These are phyloP conservation scores for Tiphia femorata DNA, from an alignment of 2,888 invertebrate genomes.

Conservation along the genomic window DNA sequence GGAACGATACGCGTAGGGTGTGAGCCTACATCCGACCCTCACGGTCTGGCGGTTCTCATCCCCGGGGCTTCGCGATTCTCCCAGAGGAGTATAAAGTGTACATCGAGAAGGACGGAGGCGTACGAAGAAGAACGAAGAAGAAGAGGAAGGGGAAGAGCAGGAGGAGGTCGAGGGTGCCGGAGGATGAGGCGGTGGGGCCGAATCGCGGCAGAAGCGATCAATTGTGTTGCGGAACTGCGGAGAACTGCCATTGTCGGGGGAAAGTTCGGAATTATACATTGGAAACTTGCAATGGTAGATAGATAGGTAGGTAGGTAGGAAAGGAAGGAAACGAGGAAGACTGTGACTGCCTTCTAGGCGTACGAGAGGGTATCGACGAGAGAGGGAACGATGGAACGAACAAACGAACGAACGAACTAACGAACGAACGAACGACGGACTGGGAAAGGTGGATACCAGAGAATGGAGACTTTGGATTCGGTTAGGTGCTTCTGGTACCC, in stretches of 20 bases:
- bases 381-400: constrained; percentile 22
- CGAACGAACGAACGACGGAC: constrained; percentile 33
- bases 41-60: too few species aligned
- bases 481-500: constrained; percentile 37
- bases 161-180: background rate
- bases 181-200: constrained; percentile 22
- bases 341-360: too few species aligned
- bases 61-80: too few species aligned
- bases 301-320: constrained; percentile 39
- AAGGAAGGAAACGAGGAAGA: constrained; percentile 21
- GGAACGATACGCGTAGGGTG: too few species aligned
- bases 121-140: background rate
- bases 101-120: background rate
- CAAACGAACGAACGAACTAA: constrained; percentile 22
- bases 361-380: constrained; percentile 22
- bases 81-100: background rate
- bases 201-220: constrained; percentile 55
- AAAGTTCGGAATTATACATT: constrained; percentile 64
- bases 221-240: constrained; percentile 60
- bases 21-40: too few species aligned
- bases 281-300: constrained; percentile 57
- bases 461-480: constrained; percentile 32
- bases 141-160: background rate
- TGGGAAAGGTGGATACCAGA: constrained; percentile 15
- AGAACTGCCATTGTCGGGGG: constrained; percentile 59